These are phyloP conservation scores for Caenorhabditis sulstoni DNA, from an alignment of 2,888 invertebrate genomes.

Conservation along the genomic window DNA sequence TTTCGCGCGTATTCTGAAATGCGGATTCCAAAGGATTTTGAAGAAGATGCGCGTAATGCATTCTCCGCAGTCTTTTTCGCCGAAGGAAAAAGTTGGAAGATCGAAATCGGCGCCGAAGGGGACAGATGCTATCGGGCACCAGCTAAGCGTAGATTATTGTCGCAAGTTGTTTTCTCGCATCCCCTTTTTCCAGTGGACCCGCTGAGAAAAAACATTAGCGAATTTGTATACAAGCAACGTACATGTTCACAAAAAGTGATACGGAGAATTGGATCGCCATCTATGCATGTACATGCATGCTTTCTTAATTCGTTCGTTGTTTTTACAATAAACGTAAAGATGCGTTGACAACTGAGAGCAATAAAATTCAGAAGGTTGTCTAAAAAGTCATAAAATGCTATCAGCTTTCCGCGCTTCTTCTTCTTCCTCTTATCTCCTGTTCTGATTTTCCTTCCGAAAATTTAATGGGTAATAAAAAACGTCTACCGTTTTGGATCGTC, in stretches of 20 bases:
- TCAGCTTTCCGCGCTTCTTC: conserved; percentile 28
- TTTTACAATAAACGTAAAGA: too few species aligned
- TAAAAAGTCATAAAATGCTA: conserved; percentile 36
- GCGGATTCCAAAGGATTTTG: background rate
- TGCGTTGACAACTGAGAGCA: background rate
- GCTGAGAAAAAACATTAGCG: background rate
- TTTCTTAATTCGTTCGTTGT: too few species aligned
- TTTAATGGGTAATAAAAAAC: background rate
- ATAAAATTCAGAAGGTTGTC: background rate
- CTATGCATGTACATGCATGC: too few species aligned
- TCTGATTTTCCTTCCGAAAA: background rate
- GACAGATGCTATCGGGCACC: conserved; percentile 23
- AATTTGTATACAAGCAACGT: conserved; percentile 8
- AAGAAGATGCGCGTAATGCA: background rate
- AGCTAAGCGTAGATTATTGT: conserved; percentile 31
- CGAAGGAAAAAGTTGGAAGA: conserved; percentile 23
- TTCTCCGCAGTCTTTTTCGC: background rate
- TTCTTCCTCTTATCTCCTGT: conserved; percentile 5
- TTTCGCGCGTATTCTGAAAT: background rate
- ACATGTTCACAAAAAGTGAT: background rate
- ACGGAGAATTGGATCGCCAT: conserved; percentile 1
- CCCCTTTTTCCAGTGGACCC: background rate
- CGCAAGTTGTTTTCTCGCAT: conserved; percentile 34
- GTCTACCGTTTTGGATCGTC: conserved; percentile 64
- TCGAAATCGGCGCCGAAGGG: conserved; percentile 6